phyloP scores from a whole-genome alignment of 1,140 invertebrate genomes.

The Pseudobourletiella spinata region DNA sequence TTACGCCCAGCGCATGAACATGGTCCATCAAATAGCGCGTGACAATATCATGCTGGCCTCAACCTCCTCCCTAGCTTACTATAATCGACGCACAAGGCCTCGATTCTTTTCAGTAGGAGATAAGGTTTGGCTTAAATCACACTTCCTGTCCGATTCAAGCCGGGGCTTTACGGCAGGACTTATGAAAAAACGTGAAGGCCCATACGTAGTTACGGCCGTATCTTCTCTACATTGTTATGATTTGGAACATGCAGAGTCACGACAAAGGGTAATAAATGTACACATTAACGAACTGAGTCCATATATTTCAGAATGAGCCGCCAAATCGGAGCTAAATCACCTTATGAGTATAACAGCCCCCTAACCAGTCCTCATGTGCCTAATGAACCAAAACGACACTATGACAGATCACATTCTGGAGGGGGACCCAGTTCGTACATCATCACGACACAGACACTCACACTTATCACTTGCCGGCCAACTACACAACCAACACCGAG shows the following conservation, averaged over 20 bases:
- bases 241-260: neutral
- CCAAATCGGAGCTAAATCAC: too few relatives aligned
- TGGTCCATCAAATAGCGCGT: conserved; percentile 1
- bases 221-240: neutral
- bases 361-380: too few relatives aligned
- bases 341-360: too few relatives aligned
- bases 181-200: conserved; percentile 9
- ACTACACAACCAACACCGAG: too few relatives aligned
- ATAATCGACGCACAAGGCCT: neutral
- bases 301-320: conserved; percentile 6
- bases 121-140: conserved; percentile 3
- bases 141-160: conserved; percentile 11
- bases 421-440: too few relatives aligned
- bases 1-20: neutral
- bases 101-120: conserved; percentile 8
- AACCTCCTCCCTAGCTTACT: neutral
- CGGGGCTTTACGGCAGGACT: conserved; percentile 2
- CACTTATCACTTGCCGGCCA: too few relatives aligned
- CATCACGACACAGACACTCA: too few relatives aligned
- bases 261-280: neutral
- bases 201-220: neutral
- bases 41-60: neutral
- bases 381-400: too few relatives aligned
- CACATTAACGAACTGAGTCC: conserved; percentile 13
- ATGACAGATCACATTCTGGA: too few relatives aligned